A percentile compares a stretch with the other conserved stretches of the same genome.
These are phyloP conservation scores for Zosterops hypoxanthus DNA, from an alignment of 2,113 vertebrate genomes.

Conservation along the genomic window DNA sequence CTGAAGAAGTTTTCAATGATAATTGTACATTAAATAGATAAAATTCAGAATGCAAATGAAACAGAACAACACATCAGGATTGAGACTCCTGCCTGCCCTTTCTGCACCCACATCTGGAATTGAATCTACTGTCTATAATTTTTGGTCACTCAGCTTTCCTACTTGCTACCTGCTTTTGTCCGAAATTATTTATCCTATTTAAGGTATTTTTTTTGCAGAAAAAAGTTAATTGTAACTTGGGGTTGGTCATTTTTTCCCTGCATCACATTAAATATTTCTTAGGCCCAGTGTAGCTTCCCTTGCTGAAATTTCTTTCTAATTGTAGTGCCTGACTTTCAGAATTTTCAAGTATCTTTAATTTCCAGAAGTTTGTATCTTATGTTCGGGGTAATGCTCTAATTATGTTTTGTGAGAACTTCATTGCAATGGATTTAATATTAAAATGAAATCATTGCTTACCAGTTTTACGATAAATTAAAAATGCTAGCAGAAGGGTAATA, in stretches of 20 bases:
- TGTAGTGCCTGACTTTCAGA: neutral
- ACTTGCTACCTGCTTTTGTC: neutral
- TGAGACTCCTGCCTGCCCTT: neutral
- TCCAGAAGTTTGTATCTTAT: neutral
- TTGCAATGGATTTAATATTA: neutral
- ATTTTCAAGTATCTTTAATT: neutral
- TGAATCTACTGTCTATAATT: neutral
- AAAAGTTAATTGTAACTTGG: neutral
- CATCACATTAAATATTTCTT: neutral
- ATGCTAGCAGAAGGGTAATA: fast-evolving
- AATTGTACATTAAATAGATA: neutral
- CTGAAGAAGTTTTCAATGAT: neutral
- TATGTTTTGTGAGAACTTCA: neutral
- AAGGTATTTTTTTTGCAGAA: neutral
- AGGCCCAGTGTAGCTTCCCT: neutral
- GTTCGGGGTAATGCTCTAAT: neutral
- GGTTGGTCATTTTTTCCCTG: neutral
- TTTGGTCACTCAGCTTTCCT: neutral
- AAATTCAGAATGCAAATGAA: neutral
- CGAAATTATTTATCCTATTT: neutral
- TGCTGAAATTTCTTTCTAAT: neutral
- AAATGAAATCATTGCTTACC: neutral
- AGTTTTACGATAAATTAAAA: neutral
- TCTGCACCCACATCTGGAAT: neutral
- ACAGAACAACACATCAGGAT: neutral